Evolutionary conservation across 2,888 invertebrate genomes (phyloP), one percentile per base, ranked within the genome.

Genomic region (Cynaeus angustus): DNA sequence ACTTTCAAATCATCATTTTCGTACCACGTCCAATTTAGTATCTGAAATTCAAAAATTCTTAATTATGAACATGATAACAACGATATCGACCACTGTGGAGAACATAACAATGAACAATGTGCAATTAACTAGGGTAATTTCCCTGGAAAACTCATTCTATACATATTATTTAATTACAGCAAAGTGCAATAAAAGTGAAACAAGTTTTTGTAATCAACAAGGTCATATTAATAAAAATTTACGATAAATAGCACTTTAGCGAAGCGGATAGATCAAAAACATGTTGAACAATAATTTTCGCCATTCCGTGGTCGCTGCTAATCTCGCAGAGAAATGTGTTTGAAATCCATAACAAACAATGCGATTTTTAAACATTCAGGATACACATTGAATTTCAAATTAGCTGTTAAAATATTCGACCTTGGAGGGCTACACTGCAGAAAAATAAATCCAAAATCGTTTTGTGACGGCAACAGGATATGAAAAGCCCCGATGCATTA

Each of bases 1-100:
- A 74, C 74, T 70, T 62, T 70, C 26, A 58, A 71, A 71, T 74
- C 74, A 69, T 73, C 73, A 59, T 61, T 72, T 68, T 74, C 68
- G 70, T 68, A 70, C 68, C 72, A 70, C 16, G 62, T 72, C 70
- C 72, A 68, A 70, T 74, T 74, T 69, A 64, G 74, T 58, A 74
- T 74, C 74, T 74, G 74, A 70, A 70, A 68, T 61, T 62, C 3
- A 61, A 72, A 71, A 68, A 65, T 46, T 46, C 43, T 64, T 52
- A 58, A 69, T 66, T 69, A 71, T 59, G 41, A 26, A 65, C 30
- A 21, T 52, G 30, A 16, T n/a, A n/a, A 48, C 3, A 21, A 62
- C 10, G 41, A 28, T 12, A 45, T 6, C 33, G 55, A 16, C 13
- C 55, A 38, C 55, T n/a, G 38, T 14, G 55, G 53, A 16, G 5